Base-by-base conservation (phyloP, 2,113 vertebrate genomes). In the Coreoperca whiteheadi region DNA sequence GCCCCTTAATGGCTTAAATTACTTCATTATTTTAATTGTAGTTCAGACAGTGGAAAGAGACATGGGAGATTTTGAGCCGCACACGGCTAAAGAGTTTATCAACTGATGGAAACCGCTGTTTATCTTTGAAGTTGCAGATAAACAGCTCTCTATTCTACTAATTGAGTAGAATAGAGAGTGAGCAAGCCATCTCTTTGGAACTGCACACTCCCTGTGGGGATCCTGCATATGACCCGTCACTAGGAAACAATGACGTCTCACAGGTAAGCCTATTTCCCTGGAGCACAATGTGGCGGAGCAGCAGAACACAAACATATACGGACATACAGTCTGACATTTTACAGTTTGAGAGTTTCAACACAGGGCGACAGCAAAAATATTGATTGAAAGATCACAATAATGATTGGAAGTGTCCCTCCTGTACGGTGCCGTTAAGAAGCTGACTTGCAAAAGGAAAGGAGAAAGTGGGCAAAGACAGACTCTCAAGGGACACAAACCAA, bases 401-500 rank as follows among this genome's bases (percentile, higher is more conserved):
- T 8, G 16, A 67, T 30, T 51, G 14, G 39, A 46, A 67, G 43
- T 4, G 37, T 74, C 59, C 61, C 41, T 61, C 14, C 50, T 59
- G 20, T 56, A 18, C 18, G 37, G 30, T 60, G 71, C 59, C 6
- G 15, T 37, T 48, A 53, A 32, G 16, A 74, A 57, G 46, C 73
- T 15, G 30, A 64, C 60, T 79, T 50, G 46, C 57, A 88, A 88
- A 87, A 60, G 60, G 63, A 59, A n/a, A 56, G 56, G 51, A 87
- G 77, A 74, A 46, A 85, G 68, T 74, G 73, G 76, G 82, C 72
- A 75, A 63, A 88, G 77, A 64, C 28, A 74, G 60, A 88, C 59
- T 71, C 89, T 75, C 70, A 23, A 23, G 81, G 81, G 85, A 91
- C 74, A 46, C 53, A 66, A 77, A 82, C 9, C 78, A 53, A 78